phyloP scores from a whole-genome alignment of 2,888 invertebrate species.

The Pyrochroa serraticornis region DNA sequence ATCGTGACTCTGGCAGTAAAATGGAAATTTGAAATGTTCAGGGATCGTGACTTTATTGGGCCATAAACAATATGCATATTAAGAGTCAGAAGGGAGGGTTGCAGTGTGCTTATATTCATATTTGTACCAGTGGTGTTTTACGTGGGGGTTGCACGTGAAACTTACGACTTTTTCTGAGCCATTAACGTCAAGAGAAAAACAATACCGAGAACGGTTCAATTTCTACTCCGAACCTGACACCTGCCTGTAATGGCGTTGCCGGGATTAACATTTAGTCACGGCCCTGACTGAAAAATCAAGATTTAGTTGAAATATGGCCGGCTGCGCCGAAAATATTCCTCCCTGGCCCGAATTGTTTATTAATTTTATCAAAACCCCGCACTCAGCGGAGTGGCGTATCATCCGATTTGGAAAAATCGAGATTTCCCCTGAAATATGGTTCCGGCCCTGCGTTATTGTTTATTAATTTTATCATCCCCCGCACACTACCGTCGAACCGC shows the following conservation, averaged over 20 bases:
- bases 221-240: not conserved
- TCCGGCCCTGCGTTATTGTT: too few relatives aligned
- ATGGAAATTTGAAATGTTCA: constrained; percentile 12
- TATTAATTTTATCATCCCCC: too few relatives aligned
- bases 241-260: not conserved
- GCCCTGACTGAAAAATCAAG: too few relatives aligned
- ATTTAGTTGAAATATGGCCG: too few relatives aligned
- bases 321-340: too few relatives aligned
- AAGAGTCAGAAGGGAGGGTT: constrained; percentile 1
- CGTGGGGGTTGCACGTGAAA: constrained; percentile 2
- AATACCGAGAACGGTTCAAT: constrained; percentile 1
- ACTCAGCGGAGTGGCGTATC: too few relatives aligned
- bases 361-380: not conserved
- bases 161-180: constrained; percentile 1
- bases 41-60: constrained; percentile 15
- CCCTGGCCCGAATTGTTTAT: constrained; percentile 9
- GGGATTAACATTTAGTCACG: too few relatives aligned
- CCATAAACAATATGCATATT: constrained; percentile 25
- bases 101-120: too few relatives aligned
- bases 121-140: too few relatives aligned
- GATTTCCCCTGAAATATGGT: too few relatives aligned
- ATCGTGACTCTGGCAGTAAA: constrained; percentile 21
- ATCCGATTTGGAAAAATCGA: too few relatives aligned
- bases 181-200: constrained; percentile 1
- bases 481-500: too few relatives aligned